Base-by-base conservation (phyloP, 2,888 invertebrate genomes). In the Hoplodrina blanda region DNA sequence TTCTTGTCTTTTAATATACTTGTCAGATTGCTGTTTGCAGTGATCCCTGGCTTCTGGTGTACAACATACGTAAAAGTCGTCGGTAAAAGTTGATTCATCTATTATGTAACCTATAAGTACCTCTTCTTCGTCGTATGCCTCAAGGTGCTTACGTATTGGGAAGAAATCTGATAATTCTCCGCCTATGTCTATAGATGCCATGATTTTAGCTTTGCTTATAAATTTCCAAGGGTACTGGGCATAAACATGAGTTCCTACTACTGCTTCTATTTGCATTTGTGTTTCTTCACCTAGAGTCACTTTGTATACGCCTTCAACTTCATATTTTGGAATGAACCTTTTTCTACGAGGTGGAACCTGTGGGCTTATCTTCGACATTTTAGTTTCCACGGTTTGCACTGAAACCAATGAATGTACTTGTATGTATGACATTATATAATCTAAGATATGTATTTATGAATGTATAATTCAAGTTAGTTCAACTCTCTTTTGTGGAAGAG, bases 161-260 rank as follows among this genome's bases (percentile, higher is more conserved):
- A 89, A 92, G 41, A 96, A 93, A 69, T 96, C 96, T 0, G 96
- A 96, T 1, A 93, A 76, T 75, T 96, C 96, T 19, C 96, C 96
- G 55, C 96, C 95, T 0, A 96, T 77, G 3, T 97, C 97, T 60
- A 98, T 94, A 65, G 96, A 95, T 82, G 98, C 97, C 62, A 96
- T 93, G 2, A 98, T 92, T 56, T 96, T 92, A 46, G 96, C 96
- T 89, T 97, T 98, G 30, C 93, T 93, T 0, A 98, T 92, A 73
- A 94, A 95, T 74, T 97, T 97, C 98, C 98, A 98, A 0, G 98
- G 98, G 84, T 96, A 97, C 88, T 98, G 98, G 20, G 97, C 96
- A 0, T 97, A 97, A 0, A 98, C 96, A 86, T 98, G 96, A 50
- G 96, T 93, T 0, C 98, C 98, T 54, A 98, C 96, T 2, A 97